These are phyloP conservation scores for Reticulitermes lucifugus DNA, from an alignment of 2,888 invertebrate genomes.

Conservation along the genomic window DNA sequence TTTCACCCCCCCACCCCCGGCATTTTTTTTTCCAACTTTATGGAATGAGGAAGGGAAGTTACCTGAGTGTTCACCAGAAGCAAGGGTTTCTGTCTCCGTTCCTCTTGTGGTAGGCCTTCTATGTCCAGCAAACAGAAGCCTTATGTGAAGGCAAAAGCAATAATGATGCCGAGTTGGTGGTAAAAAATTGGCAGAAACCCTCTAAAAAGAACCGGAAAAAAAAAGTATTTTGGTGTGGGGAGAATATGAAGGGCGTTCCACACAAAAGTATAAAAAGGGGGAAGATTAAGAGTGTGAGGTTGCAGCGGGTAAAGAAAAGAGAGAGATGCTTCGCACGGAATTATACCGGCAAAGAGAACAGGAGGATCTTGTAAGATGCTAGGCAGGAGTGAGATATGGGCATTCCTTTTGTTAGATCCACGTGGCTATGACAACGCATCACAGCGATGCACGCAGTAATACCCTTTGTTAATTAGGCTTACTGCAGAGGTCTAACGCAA, in stretches of 20 bases:
- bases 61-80: slow-evolving; percentile 5
- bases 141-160: not conserved
- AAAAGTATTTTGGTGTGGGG: slow-evolving; percentile 24
- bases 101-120: not conserved
- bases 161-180: slow-evolving; percentile 1
- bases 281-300: slow-evolving; percentile 13
- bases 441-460: not conserved
- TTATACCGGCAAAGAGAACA: not conserved
- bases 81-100: not conserved
- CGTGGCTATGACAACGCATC: not conserved
- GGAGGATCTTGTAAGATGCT: slow-evolving; percentile 22
- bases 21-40: not conserved
- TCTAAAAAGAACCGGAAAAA: slow-evolving; percentile 25
- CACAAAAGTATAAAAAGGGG: not conserved
- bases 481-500: no score
- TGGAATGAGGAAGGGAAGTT: slow-evolving; percentile 30
- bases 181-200: slow-evolving; percentile 32
- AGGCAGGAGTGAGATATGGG: not conserved
- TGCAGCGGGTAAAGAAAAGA: not conserved
- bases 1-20: not conserved
- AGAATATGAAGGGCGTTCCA: slow-evolving; percentile 24
- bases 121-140: slow-evolving; percentile 28
- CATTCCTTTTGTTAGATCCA: slow-evolving; percentile 10
- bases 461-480: not conserved
- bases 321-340: not conserved